Evolutionary conservation across 2,797 vertebrate species (phyloP), one percentile per base, ranked within the genome.

Genomic region (Lagodon rhomboides): DNA sequence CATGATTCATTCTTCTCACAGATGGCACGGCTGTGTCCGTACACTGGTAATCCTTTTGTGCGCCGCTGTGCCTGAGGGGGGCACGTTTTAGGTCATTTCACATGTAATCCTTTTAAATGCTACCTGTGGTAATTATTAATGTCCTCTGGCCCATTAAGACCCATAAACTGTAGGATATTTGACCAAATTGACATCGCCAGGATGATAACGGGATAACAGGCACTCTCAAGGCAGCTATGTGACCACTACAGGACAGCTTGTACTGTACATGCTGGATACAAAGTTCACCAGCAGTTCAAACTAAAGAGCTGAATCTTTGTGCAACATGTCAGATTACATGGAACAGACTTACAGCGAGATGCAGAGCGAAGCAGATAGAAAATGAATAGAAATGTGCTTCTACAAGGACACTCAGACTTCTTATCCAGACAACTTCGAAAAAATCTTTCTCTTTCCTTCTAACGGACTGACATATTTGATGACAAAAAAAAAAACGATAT

Each of bases 81-180:
- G 11, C 67, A 38, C 1, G n/a, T 60, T 82, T 63, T 75, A 78
- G 84, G 82, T 90, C 80, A 88, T 61, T 85, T 85, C 73, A 60
- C 78, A 27, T 72, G 34, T 93, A 93, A 93, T 93, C 89, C 74
- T 56, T 81, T 84, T 87, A 90, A 92, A 92, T 86, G 82, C 87
- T 79, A 90, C 82, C 84, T 85, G 79, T 60, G 70, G 77, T 79
- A 85, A 91, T 90, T 91, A 83, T 79, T 63, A 85, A 83, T 81
- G 84, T 69, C 82, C 85, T 85, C 59, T 78, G 60, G 73, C 67
- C 87, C 82, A 90, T 90, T 87, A 88, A 80, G 67, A 75, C 60
- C 50, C 50, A 64, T 34, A 62, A 51, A 81, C 56, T 47, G 41
- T 81, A 2, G 38, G 38, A 38, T 11, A 44, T 49, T 65, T 82